Conservation (phyloP, 2,888 invertebrate species). For the Corythucha ciliata region DNA sequence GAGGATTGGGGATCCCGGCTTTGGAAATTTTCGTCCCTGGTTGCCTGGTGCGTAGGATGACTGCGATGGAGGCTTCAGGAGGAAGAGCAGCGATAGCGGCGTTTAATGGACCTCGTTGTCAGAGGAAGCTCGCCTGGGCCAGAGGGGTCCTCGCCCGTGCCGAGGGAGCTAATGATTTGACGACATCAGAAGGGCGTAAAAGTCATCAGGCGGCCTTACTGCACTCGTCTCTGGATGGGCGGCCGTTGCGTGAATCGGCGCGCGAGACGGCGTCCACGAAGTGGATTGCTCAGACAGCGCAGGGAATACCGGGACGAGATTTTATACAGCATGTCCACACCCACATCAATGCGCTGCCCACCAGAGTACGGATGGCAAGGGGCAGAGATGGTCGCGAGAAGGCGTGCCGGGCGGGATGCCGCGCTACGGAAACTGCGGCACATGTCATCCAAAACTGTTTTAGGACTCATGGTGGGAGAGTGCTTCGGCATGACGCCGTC, state of each 20-base stretch:
- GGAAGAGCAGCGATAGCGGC: no score
- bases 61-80: no score
- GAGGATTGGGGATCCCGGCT: constrained; percentile 35
- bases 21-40: constrained; percentile 18
- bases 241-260: neutral
- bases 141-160: no score
- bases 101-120: no score
- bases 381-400: constrained; percentile 4
- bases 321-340: neutral
- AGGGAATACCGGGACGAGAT: neutral
- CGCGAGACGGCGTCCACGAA: neutral
- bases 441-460: constrained; percentile 39
- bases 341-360: neutral
- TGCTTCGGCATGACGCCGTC: constrained; percentile 36
- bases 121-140: no score
- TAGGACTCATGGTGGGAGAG: constrained; percentile 40
- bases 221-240: neutral
- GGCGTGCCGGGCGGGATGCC: constrained; percentile 39
- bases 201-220: no score
- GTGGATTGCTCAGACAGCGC: neutral
- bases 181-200: no score
- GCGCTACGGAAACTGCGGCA: constrained; percentile 38
- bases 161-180: no score
- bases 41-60: no score
- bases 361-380: neutral